Percentiles rank a stretch among this genome's conserved stretches.
Conservation (phyloP, 2,797 vertebrate species). For the Podarcis siculus region DNA sequence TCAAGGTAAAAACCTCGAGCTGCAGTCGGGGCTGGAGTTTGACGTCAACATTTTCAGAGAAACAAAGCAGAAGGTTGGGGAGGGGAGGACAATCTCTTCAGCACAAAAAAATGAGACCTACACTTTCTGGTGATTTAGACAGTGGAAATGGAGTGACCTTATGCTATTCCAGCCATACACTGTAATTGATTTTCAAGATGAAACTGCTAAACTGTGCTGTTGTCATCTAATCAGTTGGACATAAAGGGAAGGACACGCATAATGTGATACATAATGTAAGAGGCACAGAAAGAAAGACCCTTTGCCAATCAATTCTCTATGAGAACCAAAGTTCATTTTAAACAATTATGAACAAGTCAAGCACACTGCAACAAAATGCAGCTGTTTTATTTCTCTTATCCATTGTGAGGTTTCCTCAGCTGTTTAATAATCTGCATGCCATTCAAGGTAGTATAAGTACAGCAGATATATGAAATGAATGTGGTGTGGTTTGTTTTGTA, state of each 20-base stretch:
- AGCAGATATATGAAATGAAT: not conserved
- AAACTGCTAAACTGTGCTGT: not conserved
- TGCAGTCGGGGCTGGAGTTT: not conserved
- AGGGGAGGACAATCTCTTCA: not conserved
- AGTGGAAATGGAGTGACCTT: not conserved
- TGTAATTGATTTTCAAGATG: conserved; percentile 3
- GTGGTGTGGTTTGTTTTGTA: not conserved
- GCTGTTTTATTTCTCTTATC: not conserved
- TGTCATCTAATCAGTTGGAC: conserved; percentile 5
- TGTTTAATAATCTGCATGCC: not conserved
- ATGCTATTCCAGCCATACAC: not conserved
- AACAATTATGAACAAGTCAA: not conserved
- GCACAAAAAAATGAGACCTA: not conserved
- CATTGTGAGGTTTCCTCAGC: not conserved
- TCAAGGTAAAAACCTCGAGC: not conserved
- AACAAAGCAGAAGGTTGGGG: no score
- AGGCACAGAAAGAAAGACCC: not conserved
- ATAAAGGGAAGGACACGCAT: not conserved
- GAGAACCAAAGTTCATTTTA: conserved; percentile 8
- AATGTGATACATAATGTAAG: not conserved
- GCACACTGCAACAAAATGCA: not conserved
- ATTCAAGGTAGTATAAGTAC: not conserved
- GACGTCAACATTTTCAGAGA: not conserved
- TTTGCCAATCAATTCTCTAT: not conserved
- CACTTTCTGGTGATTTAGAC: not conserved